Base-by-base conservation (phyloP, 2,888 invertebrate species). In the Eumacrocentrus americanus region DNA sequence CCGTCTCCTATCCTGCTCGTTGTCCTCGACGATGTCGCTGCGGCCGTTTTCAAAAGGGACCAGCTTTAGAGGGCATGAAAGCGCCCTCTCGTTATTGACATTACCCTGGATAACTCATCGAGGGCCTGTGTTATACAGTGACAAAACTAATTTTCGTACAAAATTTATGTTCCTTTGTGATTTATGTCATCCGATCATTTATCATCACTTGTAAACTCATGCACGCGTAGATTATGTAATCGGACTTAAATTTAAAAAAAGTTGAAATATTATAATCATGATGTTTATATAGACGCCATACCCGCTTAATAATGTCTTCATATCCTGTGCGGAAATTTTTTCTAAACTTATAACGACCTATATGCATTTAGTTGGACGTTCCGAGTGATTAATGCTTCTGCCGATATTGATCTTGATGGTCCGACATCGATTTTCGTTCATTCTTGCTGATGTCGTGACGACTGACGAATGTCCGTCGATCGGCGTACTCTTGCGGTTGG, bases 361-460 rank as follows among this genome's bases (percentile, higher is more conserved):
- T n/a, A n/a, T n/a, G n/a, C n/a, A n/a, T n/a, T n/a, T n/a, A 29
- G 9, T 9, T 9, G 29, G 5, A 9, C 29, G 9, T 9, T 6
- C 29, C 29, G 9, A 18, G 20, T 44, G 44, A 44, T 44, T 44
- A 18, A 44, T 44, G 44, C 4, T 20, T 44, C 11, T 20, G 3
- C 16, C 18, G 20, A 44, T 18, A 29, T 29, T 9, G 29, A 29
- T 29, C 29, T 29, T 29, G n/a, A n/a, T n/a, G n/a, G n/a, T n/a
- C 9, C 5, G 5, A 44, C 20, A 44, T 44, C 44, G 44, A 44
- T 44, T 44, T 44, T 44, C 44, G 9, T n/a, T 44, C 44, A 3
- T 29, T 29, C 44, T 44, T 16, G 20, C 16, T 11, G 40, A 54
- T 60, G 50, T 46, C 60, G 58, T 60, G 63, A 60, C 60, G 58